Percentiles rank a stretch among this genome's conserved stretches.
These are phyloP conservation scores for Luffia ferchaultella DNA, from an alignment of 2,888 invertebrate species.

Conservation along the genomic window DNA sequence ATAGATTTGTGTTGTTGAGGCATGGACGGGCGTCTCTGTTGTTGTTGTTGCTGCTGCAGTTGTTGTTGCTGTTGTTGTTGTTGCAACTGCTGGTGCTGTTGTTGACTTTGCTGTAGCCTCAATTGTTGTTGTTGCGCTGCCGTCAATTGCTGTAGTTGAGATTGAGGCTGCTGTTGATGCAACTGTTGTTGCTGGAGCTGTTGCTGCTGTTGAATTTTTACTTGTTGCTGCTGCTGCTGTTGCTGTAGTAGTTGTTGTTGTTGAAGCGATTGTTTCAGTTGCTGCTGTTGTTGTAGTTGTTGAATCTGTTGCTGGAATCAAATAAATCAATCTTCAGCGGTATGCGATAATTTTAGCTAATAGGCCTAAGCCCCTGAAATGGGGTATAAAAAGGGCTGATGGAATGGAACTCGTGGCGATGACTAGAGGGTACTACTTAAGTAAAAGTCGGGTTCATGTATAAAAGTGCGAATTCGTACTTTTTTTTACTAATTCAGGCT, in stretches of 20 bases:
- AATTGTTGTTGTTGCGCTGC: conserved; percentile 24
- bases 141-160: conserved; percentile 21
- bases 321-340: too few species aligned
- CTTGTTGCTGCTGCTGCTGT: conserved; percentile 20
- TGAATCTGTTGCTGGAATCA: conserved; percentile 21
- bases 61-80: conserved; percentile 13
- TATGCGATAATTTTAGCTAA: too few species aligned
- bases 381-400: too few species aligned
- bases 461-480: too few species aligned
- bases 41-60: conserved; percentile 10
- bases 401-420: too few species aligned
- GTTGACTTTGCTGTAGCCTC: conserved; percentile 25
- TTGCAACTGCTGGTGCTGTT: conserved; percentile 16
- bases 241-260: conserved; percentile 15
- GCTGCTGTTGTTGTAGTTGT: conserved; percentile 16
- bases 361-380: too few species aligned
- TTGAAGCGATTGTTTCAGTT: neutral
- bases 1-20: conserved; percentile 24
- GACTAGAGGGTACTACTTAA: too few species aligned
- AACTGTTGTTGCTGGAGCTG: conserved; percentile 20
- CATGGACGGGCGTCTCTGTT: conserved; percentile 13
- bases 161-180: conserved; percentile 21
- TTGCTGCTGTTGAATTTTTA: conserved; percentile 21
- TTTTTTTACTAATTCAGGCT: too few species aligned
- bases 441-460: too few species aligned